phyloP scores from a whole-genome alignment of 2,888 invertebrate genomes.

The Nomada fabriciana region DNA sequence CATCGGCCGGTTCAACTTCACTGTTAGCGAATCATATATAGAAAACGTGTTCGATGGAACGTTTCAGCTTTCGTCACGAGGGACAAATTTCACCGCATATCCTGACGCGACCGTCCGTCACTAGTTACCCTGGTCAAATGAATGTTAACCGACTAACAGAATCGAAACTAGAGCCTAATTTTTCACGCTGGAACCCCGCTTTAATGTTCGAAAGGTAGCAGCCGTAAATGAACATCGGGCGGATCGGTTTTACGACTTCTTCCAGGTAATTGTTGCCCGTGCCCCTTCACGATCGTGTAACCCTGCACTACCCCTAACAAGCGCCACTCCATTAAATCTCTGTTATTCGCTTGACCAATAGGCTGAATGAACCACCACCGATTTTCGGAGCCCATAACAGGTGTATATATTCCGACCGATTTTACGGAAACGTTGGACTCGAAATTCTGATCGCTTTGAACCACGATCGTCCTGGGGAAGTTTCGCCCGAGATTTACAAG shows the following conservation, averaged over 20 bases:
- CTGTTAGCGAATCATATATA: too few species aligned
- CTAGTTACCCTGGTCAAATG: neutral
- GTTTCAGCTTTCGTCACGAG: neutral
- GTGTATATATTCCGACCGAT: neutral
- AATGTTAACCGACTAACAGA: constrained; percentile 35
- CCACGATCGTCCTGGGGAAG: neutral
- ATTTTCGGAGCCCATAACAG: neutral
- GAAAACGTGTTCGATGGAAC: neutral
- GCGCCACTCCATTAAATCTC: constrained; percentile 30
- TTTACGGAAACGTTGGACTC: constrained; percentile 17
- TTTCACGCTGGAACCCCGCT: constrained; percentile 56
- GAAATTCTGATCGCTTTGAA: neutral
- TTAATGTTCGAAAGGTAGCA: constrained; percentile 35
- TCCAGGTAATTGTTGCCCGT: constrained; percentile 55
- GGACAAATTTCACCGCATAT: neutral
- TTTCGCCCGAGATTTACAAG: too few species aligned
- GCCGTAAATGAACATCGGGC: constrained; percentile 50
- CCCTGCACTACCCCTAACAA: neutral
- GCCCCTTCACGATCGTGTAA: constrained; percentile 10
- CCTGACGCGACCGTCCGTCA: neutral
- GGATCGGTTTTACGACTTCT: constrained; percentile 60
- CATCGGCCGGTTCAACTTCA: neutral
- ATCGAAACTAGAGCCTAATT: constrained; percentile 29
- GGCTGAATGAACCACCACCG: neutral
- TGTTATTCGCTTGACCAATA: neutral